Evolutionary conservation across 2,888 invertebrate genomes (phyloP).

Genomic region (Diloba caeruleocephala): DNA sequence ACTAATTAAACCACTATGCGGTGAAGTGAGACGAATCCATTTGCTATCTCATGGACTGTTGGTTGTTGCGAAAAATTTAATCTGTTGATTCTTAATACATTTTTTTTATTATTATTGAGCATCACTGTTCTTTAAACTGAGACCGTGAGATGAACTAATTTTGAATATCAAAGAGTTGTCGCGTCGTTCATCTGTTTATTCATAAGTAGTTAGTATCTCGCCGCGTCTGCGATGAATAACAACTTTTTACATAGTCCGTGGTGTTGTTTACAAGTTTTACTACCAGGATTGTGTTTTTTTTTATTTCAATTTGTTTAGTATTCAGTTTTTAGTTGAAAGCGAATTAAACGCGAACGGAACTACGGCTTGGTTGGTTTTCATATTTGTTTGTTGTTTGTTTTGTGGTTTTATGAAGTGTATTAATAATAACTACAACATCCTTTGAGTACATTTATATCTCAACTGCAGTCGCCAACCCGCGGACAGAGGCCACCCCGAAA

Average conservation of each 20-base stretch:
- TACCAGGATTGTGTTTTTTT: constrained; percentile 38
- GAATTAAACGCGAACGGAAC: constrained; percentile 15
- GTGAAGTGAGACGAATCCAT: constrained; percentile 15
- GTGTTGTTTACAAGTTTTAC: constrained; percentile 19
- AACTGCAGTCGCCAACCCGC: too few relatives aligned
- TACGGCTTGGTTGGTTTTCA: constrained; percentile 5
- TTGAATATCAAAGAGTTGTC: constrained; percentile 72
- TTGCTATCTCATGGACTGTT: background rate
- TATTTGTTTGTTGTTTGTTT: too few relatives aligned
- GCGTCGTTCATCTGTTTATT: constrained; percentile 54
- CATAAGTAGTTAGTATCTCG: constrained; percentile 53
- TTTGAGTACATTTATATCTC: too few relatives aligned
- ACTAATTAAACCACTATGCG: constrained; percentile 1
- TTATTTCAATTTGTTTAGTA: constrained; percentile 32
- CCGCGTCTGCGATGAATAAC: constrained; percentile 49
- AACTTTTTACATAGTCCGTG: constrained; percentile 19
- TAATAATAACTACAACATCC: constrained; percentile 8
- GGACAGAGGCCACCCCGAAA: too few relatives aligned
- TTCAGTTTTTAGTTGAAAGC: constrained; percentile 33
- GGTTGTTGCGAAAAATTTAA: background rate
- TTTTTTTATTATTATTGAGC: constrained; percentile 50
- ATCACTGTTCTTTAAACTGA: constrained; percentile 57
- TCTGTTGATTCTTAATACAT: too few relatives aligned
- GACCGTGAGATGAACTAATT: constrained; percentile 68
- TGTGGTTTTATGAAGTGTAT: constrained; percentile 16